A percentile compares a stretch with the other conserved stretches of the same genome.
Evolutionary conservation across 2,797 vertebrate species (phyloP).

Genomic region (Thalassophryne amazonica): DNA sequence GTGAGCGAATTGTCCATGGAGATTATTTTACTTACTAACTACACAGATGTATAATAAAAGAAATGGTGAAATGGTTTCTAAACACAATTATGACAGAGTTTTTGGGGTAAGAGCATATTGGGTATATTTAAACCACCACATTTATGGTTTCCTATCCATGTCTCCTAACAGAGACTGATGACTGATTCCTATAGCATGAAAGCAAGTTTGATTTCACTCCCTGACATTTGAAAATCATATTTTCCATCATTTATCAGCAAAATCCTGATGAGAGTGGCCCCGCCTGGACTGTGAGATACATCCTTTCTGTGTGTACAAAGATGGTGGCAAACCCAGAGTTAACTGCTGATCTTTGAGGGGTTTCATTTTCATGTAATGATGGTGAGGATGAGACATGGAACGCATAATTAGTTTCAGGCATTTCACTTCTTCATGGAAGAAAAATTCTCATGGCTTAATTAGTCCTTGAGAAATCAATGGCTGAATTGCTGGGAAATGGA

Average conservation of each 20-base stretch:
- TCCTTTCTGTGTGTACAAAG: slow-evolving; percentile 10
- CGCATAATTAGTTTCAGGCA: slow-evolving; percentile 71
- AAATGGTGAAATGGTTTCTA: no score
- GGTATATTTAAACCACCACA: no score
- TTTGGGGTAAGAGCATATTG: no score
- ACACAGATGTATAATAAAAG: no score
- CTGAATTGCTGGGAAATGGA: slow-evolving; percentile 31
- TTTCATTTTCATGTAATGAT: slow-evolving; percentile 68
- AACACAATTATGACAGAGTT: no score
- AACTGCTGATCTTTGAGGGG: slow-evolving; percentile 48
- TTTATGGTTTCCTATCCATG: no score
- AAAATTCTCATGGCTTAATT: slow-evolving; percentile 64
- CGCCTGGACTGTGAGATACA: slow-evolving; percentile 9
- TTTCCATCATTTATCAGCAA: slow-evolving; percentile 2
- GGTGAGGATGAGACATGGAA: slow-evolving; percentile 66
- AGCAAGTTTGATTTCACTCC: slow-evolving; percentile 5
- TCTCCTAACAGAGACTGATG: no score
- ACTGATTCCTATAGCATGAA: no score
- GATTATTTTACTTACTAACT: no score
- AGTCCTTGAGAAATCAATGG: slow-evolving; percentile 68
- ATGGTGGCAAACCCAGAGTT: slow-evolving; percentile 45
- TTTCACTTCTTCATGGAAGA: slow-evolving; percentile 49
- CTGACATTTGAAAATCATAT: slow-evolving; percentile 2
- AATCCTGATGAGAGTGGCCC: slow-evolving; percentile 26
- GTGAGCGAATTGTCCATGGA: no score